phyloP scores from a whole-genome alignment of 2,888 invertebrate genomes.

The Celastrina argiolus region DNA sequence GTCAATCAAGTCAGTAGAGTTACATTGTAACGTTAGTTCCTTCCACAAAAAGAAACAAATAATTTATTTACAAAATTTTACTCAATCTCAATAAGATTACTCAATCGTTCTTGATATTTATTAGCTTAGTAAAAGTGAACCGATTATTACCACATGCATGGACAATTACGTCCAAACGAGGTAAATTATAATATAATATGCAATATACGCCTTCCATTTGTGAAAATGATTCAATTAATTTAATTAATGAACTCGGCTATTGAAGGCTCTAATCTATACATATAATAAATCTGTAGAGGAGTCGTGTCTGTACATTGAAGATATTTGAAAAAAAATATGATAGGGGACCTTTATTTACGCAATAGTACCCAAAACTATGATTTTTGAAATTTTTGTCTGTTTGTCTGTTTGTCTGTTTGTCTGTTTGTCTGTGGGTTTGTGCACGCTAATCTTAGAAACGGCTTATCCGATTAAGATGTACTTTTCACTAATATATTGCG shows the following conservation, averaged over 20 bases:
- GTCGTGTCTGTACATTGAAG: too few relatives aligned
- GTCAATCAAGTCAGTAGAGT: not conserved
- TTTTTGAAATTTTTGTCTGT: too few relatives aligned
- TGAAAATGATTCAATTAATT: not conserved
- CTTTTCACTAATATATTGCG: too few relatives aligned
- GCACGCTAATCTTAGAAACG: too few relatives aligned
- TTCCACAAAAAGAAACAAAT: not conserved
- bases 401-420: too few relatives aligned
- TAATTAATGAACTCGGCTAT: not conserved
- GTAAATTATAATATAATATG: not conserved
- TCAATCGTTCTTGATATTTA: conserved; percentile 1
- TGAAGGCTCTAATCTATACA: too few relatives aligned
- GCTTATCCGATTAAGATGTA: too few relatives aligned
- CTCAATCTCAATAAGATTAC: not conserved
- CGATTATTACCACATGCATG: not conserved
- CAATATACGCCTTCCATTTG: not conserved
- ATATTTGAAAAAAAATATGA: too few relatives aligned
- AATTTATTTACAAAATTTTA: not conserved
- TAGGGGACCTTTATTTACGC: too few relatives aligned
- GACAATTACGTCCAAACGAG: not conserved
- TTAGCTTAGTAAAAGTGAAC: not conserved
- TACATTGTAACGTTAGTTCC: not conserved
- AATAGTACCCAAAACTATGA: too few relatives aligned
- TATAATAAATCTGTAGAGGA: too few relatives aligned
- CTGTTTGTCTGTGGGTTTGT: too few relatives aligned